Percentiles rank a stretch among this genome's conserved stretches.
phyloP scores from a whole-genome alignment of 2,113 vertebrate species.

The Heterotis niloticus region DNA sequence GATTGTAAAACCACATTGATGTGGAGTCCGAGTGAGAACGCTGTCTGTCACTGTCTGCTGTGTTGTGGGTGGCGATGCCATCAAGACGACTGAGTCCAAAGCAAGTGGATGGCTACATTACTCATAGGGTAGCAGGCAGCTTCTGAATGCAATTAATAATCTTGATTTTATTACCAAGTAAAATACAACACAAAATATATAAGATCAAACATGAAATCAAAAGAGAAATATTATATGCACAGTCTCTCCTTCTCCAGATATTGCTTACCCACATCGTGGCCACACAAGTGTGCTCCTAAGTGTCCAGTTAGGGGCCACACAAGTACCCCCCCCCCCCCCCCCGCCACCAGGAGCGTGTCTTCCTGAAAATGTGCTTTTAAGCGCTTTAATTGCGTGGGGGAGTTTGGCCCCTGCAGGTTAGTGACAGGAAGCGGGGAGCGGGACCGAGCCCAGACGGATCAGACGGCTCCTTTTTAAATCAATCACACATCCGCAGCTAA shows the following conservation, averaged over 20 bases:
- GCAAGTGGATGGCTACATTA: neutral
- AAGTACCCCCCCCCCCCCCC: conserved; percentile 57
- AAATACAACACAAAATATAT: neutral
- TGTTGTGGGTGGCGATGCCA: too few relatives aligned
- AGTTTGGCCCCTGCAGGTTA: conserved; percentile 75
- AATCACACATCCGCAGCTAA: conserved; percentile 77
- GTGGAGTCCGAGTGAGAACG: too few relatives aligned
- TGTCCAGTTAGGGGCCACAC: conserved; percentile 48
- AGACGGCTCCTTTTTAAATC: conserved; percentile 77
- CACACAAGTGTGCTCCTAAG: conserved; percentile 27
- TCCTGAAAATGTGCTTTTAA: conserved; percentile 83
- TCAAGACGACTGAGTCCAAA: too few relatives aligned
- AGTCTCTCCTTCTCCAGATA: neutral
- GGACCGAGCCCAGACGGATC: conserved; percentile 43
- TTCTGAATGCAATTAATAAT: too few relatives aligned
- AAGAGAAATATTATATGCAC: neutral
- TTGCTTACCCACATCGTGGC: neutral
- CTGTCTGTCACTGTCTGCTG: too few relatives aligned
- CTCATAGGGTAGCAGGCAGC: neutral
- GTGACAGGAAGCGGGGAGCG: conserved; percentile 78
- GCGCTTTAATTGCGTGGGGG: conserved; percentile 81
- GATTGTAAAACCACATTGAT: too few relatives aligned
- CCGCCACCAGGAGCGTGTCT: conserved; percentile 73
- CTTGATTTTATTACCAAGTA: neutral
- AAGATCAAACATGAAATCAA: too few relatives aligned